Base-by-base conservation (phyloP, 2,797 vertebrate species). In the Spinibarbus caldwelli region DNA sequence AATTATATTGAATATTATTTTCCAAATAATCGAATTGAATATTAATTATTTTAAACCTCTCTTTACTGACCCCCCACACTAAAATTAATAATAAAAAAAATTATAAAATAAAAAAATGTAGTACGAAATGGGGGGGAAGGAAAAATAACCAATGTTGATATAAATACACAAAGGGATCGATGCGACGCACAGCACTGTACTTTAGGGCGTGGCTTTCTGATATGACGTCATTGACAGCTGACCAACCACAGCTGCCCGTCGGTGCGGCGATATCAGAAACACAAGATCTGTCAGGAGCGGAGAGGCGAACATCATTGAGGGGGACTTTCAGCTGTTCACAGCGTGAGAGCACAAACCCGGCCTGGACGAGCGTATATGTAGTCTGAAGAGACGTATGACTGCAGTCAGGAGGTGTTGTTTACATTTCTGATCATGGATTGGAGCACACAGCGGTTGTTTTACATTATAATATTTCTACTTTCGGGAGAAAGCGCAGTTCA, bases 401-500 rank as follows among this genome's bases (percentile, higher is more conserved):
- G 75, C 82, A 12, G 57, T 64, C 12, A 12, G 62, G 64, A 17
- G 5, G 3, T 41, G 17, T 31, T 9, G 21, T 45, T 11, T 80
- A 14, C n/a, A 38, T 73, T 71, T 47, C 78, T 67, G 83, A 92
- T 41, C 76, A 95, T 93, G 93, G 54, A 75, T 84, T 91, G 87
- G 62, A 34, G 43, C 5, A 29, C 80, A 64, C 83, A 12, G 83
- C 80, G 87, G 77, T 71, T 91, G 84, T 88, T 94, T 91, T 92
- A 86, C 36, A 76, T 93, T 85, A 91, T 89, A 89, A 87, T 88
- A 41, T 81, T 93, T 79, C 88, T 92, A 75, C 85, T 91, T 80
- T 70, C 89, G 47, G 89, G 92, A 72, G 85, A 83, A 34, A 38
- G 82, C 54, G 57, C 84, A n/a, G 66, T 92, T 78, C 57, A 80